These are phyloP conservation scores for Belonocnema kinseyi DNA, from an alignment of 1,140 invertebrate genomes.

Conservation along the genomic window DNA sequence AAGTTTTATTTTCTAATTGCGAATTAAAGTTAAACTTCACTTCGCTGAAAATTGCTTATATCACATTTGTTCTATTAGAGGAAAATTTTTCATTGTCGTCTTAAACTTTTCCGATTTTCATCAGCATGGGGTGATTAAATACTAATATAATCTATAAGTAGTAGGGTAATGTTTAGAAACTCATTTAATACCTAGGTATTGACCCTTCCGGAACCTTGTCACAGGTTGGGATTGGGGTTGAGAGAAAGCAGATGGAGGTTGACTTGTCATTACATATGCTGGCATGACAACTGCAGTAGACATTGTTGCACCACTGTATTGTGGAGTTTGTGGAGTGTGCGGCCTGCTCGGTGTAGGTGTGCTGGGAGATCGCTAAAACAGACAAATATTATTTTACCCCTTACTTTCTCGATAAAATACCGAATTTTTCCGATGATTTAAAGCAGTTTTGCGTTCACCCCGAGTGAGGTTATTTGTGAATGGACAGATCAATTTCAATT, in stretches of 20 bases:
- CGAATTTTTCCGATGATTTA: too few relatives aligned
- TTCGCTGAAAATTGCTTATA: too few relatives aligned
- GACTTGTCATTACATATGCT: constrained; percentile 75
- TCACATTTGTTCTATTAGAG: too few relatives aligned
- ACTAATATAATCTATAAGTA: constrained; percentile 21
- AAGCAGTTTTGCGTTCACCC: too few relatives aligned
- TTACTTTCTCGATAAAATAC: too few relatives aligned
- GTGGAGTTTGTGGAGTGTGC: constrained; percentile 90
- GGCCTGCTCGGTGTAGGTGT: constrained; percentile 83
- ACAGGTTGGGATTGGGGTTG: constrained; percentile 73
- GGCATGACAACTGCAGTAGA: constrained; percentile 75
- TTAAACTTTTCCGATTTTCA: too few relatives aligned
- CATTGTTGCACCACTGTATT: constrained; percentile 73
- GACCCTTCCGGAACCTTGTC: constrained; percentile 74
- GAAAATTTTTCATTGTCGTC: too few relatives aligned
- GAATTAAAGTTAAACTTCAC: too few relatives aligned
- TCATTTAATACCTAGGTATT: constrained; percentile 61
- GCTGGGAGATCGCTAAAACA: constrained; percentile 78
- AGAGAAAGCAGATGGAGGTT: constrained; percentile 73
- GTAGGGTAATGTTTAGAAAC: constrained; percentile 32
- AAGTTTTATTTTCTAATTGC: too few relatives aligned
- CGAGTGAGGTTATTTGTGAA: too few relatives aligned
- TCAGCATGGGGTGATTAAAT: not conserved
- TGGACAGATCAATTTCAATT: too few relatives aligned
- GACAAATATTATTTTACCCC: constrained; percentile 1